Evolutionary conservation across 2,113 vertebrate species (phyloP).

Genomic region (Eolophus roseicapilla): DNA sequence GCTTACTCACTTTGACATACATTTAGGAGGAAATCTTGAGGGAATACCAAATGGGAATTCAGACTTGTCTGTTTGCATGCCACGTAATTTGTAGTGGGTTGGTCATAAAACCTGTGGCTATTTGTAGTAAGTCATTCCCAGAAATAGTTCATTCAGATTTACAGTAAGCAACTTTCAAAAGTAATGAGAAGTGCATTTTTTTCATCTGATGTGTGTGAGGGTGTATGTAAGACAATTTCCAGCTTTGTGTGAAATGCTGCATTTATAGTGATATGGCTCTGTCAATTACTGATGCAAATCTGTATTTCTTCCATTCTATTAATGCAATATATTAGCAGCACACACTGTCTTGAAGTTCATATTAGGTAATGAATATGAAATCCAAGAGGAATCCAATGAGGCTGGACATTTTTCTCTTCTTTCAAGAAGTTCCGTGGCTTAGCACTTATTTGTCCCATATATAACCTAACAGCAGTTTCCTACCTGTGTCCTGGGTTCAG

Average conservation of each 20-base stretch:
- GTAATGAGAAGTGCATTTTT: not conserved
- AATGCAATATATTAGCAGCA: not conserved
- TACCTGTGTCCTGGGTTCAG: not conserved
- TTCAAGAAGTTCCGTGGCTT: not conserved
- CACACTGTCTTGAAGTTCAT: not conserved
- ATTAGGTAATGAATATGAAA: not conserved
- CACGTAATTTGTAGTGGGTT: constrained; percentile 27
- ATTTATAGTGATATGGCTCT: not conserved
- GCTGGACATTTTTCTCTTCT: not conserved
- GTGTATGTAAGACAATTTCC: not conserved
- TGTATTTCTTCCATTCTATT: not conserved
- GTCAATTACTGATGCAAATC: not conserved
- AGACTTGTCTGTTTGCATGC: not conserved
- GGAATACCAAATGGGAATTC: not conserved
- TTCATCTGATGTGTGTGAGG: not conserved
- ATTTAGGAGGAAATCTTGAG: constrained; percentile 30
- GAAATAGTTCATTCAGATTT: not conserved
- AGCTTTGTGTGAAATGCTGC: not conserved
- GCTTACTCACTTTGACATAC: not conserved
- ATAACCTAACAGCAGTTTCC: not conserved
- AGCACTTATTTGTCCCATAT: rapidly evolving
- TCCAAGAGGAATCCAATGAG: not conserved
- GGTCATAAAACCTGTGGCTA: constrained; percentile 12
- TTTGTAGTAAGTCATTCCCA: not conserved
- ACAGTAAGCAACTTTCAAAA: not conserved